A percentile compares a stretch with the other conserved stretches of the same genome.
Conservation (phyloP, 2,113 vertebrate species). For the Cottus gobio region DNA sequence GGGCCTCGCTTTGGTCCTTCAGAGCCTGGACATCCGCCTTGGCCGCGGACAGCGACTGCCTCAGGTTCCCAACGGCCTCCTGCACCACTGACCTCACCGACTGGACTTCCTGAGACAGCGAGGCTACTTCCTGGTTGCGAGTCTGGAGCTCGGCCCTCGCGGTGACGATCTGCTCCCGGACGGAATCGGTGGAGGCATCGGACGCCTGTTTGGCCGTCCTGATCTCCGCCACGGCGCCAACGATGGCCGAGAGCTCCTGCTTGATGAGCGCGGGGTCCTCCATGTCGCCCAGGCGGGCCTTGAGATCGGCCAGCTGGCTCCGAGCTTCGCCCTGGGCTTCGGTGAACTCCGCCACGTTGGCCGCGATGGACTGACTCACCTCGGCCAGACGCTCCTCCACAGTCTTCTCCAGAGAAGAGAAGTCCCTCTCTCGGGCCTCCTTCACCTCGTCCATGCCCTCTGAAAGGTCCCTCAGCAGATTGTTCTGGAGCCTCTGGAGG, state of each 20-base stretch:
- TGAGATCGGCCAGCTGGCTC: constrained; percentile 88
- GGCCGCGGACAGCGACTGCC: constrained; percentile 78
- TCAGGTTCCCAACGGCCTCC: constrained; percentile 84
- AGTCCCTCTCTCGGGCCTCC: constrained; percentile 90
- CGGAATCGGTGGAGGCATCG: constrained; percentile 79
- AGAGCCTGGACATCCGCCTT: constrained; percentile 79
- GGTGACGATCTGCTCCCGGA: constrained; percentile 85
- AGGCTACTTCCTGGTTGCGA: constrained; percentile 90
- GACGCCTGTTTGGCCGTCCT: constrained; percentile 77
- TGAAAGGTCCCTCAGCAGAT: constrained; percentile 91
- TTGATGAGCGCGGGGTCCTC: constrained; percentile 77
- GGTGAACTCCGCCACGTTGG: constrained; percentile 90
- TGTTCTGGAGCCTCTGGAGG: constrained; percentile 93
- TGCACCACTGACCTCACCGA: constrained; percentile 85
- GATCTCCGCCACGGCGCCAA: constrained; percentile 83
- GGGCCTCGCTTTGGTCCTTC: constrained; percentile 76
- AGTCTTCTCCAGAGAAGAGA: constrained; percentile 91
- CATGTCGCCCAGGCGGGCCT: constrained; percentile 84
- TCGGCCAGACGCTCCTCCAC: constrained; percentile 93
- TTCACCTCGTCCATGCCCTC: constrained; percentile 92
- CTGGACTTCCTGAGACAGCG: constrained; percentile 88
- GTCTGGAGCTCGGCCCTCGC: constrained; percentile 91
- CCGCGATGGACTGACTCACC: constrained; percentile 90
- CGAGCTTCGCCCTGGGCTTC: constrained; percentile 90
- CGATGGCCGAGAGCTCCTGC: constrained; percentile 85